phyloP scores from a whole-genome alignment of 1,140 invertebrate species.

The Oncopeltus fasciatus region DNA sequence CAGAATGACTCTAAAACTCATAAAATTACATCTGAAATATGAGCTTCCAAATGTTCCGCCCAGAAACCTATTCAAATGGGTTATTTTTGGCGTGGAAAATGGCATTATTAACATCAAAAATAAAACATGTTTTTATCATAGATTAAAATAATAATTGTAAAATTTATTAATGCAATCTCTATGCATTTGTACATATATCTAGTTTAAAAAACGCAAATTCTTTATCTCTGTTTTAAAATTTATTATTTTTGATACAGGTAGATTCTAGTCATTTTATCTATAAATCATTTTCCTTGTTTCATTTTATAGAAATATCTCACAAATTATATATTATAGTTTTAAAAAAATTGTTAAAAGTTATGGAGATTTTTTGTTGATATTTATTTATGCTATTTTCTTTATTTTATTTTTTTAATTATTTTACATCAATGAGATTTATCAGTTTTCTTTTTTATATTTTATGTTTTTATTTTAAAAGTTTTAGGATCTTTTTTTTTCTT shows the following conservation, averaged over 20 bases:
- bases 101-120: neutral
- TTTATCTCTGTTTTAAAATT: neutral
- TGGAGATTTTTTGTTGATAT: no score
- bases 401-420: no score
- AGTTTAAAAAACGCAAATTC: neutral
- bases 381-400: no score
- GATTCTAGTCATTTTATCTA: neutral
- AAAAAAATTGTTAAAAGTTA: no score
- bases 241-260: neutral
- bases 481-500: no score
- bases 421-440: no score
- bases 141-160: neutral
- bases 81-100: neutral
- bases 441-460: no score
- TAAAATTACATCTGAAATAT: neutral
- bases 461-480: no score
- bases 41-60: conserved; percentile 2
- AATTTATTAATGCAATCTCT: neutral
- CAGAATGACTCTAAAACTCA: neutral
- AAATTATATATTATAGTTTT: no score
- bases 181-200: no score
- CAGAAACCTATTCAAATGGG: neutral
- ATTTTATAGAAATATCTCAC: no score
- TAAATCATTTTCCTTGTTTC: no score
- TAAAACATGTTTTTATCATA: neutral